Conservation (phyloP, 2,797 vertebrate species). For the Microcaecilia unicolor region DNA sequence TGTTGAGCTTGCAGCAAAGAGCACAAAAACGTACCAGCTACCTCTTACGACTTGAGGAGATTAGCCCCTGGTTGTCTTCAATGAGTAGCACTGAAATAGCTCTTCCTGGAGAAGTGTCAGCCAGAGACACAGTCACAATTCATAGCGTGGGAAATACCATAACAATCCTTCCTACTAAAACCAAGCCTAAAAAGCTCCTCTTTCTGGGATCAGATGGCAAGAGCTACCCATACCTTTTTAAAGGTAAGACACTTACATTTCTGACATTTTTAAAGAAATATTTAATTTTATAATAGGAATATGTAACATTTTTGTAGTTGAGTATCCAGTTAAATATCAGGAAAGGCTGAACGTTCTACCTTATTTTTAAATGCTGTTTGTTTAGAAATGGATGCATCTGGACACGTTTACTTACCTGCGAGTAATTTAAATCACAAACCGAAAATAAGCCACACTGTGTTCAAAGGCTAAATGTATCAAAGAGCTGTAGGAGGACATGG, state of each 20-base stretch:
- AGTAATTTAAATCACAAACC: no score
- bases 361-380: no score
- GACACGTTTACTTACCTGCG: no score
- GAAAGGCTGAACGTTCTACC: neutral
- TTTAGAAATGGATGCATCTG: no score
- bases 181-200: conserved; percentile 94
- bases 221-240: conserved; percentile 93
- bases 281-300: no score
- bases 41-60: conserved; percentile 82
- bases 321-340: no score
- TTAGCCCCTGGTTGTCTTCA: conserved; percentile 85
- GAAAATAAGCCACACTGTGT: no score
- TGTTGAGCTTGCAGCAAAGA: conserved; percentile 92
- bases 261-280: no score
- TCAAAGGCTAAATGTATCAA: no score
- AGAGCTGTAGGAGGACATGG: no score
- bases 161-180: conserved; percentile 95
- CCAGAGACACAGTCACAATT: conserved; percentile 86
- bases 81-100: conserved; percentile 91
- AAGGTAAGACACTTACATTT: conserved; percentile 76
- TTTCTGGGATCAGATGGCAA: conserved; percentile 91
- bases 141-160: conserved; percentile 90
- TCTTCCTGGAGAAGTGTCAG: conserved; percentile 87
- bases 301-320: no score
- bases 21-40: conserved; percentile 94